A percentile compares a stretch with the other conserved stretches of the same genome.
phyloP scores from a whole-genome alignment of 1,140 invertebrate genomes.

The Drosophila lacertosa region DNA sequence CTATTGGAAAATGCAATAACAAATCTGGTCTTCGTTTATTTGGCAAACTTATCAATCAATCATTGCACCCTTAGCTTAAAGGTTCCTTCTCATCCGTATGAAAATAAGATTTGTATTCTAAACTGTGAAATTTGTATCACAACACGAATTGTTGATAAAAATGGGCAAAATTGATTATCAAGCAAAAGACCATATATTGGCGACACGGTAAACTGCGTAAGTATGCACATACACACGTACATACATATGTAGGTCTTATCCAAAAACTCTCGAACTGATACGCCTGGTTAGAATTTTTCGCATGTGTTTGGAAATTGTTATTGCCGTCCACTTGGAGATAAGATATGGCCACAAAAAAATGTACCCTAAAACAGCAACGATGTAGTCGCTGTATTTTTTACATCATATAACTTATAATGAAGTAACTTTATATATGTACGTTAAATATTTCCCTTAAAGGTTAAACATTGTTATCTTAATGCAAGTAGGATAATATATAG shows the following conservation, averaged over 20 bases:
- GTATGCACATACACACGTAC: conserved; percentile 2
- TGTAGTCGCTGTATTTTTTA: not conserved
- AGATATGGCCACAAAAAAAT: conserved; percentile 19
- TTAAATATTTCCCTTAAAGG: not conserved
- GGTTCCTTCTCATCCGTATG: too few species aligned
- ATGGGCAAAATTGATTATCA: not conserved
- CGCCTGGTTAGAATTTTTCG: conserved; percentile 5
- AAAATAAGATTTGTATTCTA: too few species aligned
- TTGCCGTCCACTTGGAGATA: conserved; percentile 16
- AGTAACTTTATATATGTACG: not conserved
- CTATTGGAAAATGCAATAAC: not conserved
- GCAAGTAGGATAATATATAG: too few species aligned
- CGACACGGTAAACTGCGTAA: not conserved
- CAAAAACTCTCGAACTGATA: conserved; percentile 17
- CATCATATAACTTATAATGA: not conserved
- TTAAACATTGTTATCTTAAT: not conserved
- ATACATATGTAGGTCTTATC: too few species aligned
- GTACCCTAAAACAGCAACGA: conserved; percentile 6
- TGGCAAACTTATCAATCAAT: too few species aligned
- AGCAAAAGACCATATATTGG: not conserved
- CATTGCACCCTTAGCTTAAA: too few species aligned
- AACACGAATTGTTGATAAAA: not conserved
- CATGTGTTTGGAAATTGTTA: conserved; percentile 22
- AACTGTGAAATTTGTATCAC: too few species aligned
- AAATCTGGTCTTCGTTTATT: too few species aligned